Conservation (phyloP, 2,888 invertebrate species). For the Parthenolecanium corni region DNA sequence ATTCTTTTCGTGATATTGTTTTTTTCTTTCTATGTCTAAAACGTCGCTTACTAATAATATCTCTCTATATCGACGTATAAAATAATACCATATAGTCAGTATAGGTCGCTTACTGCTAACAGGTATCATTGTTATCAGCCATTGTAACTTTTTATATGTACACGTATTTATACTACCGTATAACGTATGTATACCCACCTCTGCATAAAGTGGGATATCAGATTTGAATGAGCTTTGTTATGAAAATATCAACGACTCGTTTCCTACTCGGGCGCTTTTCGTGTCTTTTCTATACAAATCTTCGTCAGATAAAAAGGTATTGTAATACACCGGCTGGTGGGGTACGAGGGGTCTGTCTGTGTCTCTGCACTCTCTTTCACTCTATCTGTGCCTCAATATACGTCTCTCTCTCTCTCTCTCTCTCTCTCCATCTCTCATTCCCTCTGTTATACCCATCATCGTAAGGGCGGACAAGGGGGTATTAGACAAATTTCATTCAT, state of each 20-base stretch:
- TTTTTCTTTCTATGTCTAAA: too few species aligned
- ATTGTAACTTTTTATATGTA: slow-evolving; percentile 6
- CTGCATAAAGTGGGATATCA: slow-evolving; percentile 16
- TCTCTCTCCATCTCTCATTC: background rate
- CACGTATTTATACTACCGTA: too few species aligned
- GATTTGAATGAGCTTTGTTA: slow-evolving; percentile 28
- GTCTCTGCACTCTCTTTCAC: background rate
- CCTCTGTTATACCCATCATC: background rate
- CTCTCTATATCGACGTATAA: slow-evolving; percentile 13
- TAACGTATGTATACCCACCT: too few species aligned
- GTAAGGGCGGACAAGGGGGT: background rate
- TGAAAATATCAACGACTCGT: slow-evolving; percentile 27
- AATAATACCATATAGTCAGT: slow-evolving; percentile 19
- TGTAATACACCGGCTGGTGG: slow-evolving; percentile 6
- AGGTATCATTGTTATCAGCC: slow-evolving; percentile 25
- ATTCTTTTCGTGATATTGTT: too few species aligned
- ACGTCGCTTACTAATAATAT: background rate
- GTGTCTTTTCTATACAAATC: slow-evolving; percentile 21
- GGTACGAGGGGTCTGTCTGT: slow-evolving; percentile 6
- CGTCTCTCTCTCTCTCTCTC: too few species aligned
- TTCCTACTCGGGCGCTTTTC: slow-evolving; percentile 6
- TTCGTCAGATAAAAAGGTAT: slow-evolving; percentile 28
- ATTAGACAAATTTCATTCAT: slow-evolving; percentile 28
- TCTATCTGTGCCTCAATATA: too few species aligned
- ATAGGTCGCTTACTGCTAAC: slow-evolving; percentile 14